Evolutionary conservation across 2,113 vertebrate genomes (phyloP), one percentile per base, ranked within the genome.

Genomic region (Drymodes brunneopygia): DNA sequence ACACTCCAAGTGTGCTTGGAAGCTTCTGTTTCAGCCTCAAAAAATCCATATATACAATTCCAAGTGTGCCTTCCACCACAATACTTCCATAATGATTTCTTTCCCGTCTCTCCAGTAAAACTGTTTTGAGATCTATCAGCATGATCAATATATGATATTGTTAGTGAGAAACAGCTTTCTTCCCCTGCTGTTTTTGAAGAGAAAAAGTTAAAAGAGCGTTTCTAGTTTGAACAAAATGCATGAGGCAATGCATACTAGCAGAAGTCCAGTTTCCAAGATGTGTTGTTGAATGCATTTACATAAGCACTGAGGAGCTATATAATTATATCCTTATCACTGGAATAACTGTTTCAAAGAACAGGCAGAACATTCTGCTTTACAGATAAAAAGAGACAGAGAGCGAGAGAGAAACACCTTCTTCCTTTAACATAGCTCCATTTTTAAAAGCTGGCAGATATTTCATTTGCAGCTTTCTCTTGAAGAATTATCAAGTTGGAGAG

Each of bases 381-480:
- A 18, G 69, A 89, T 54, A 53, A 65, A 74, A 29, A 74, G 35
- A 44, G 19, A 48, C 18, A 29, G 47, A 53, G 13, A 35, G 12
- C 48, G 36, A 64, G 27, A 42, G 36, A 47, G n/a, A 56, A 75
- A 62, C 86, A 95, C 81, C 80, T 82, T 83, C 71, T 84, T 83
- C 78, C 85, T 95, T 93, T 81, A 72, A 91, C 80, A 58, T 48
- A 70, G 50, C 62, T 95, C 91, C 66, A 72, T 70, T 81, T 94
- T 81, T 74, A 73, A 95, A 95, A 88, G 71, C 53, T 90, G 80
- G 82, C 73, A 74, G 56, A 62, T 94, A 94, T 84, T 92, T 90
- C 67, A 35, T 86, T 94, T 88, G 48, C 82, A 86, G 57, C 28
- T 93, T 89, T 87, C 57, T 94, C 94, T 97, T 97, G 88, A 95